Evolutionary conservation across 2,113 vertebrate species (phyloP).

Genomic region (Chaetura pelagica): DNA sequence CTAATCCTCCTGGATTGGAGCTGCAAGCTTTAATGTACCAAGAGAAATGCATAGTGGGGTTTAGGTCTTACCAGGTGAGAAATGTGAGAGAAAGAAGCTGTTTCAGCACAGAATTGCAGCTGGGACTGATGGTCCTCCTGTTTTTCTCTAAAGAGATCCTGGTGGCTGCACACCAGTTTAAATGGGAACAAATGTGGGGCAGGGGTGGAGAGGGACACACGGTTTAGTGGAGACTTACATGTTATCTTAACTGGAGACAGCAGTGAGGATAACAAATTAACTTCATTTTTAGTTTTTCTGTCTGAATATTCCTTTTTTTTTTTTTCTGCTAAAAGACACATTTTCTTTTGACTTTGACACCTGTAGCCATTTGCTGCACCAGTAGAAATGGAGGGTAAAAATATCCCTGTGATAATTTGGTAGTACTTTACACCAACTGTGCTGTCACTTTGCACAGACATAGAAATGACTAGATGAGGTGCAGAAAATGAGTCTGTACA

Average conservation of each 20-base stretch:
- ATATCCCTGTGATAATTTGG: conserved; percentile 1
- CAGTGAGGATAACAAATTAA: not conserved
- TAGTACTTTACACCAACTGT: conserved; percentile 23
- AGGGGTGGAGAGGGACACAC: not conserved
- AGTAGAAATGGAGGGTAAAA: conserved; percentile 27
- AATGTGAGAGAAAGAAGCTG: not conserved
- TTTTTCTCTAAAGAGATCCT: not conserved
- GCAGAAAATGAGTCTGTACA: conserved; percentile 53
- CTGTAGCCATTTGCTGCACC: not conserved
- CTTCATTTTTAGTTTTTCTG: not conserved
- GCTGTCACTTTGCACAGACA: conserved; percentile 9
- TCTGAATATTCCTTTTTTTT: not conserved
- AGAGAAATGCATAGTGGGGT: not conserved
- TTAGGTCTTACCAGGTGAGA: not conserved
- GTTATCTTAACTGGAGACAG: not conserved
- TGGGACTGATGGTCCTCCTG: not conserved
- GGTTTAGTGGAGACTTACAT: not conserved
- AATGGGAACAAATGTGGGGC: not conserved
- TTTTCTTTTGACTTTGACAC: conserved; percentile 25
- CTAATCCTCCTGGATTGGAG: conserved; percentile 24
- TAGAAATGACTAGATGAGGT: conserved; percentile 34
- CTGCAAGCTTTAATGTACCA: not conserved
- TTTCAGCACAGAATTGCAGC: not conserved
- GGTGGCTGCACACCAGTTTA: not conserved
- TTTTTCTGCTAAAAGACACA: not conserved